phyloP scores from a whole-genome alignment of 2,888 invertebrate species.

The Drosophila parthenogenetica region DNA sequence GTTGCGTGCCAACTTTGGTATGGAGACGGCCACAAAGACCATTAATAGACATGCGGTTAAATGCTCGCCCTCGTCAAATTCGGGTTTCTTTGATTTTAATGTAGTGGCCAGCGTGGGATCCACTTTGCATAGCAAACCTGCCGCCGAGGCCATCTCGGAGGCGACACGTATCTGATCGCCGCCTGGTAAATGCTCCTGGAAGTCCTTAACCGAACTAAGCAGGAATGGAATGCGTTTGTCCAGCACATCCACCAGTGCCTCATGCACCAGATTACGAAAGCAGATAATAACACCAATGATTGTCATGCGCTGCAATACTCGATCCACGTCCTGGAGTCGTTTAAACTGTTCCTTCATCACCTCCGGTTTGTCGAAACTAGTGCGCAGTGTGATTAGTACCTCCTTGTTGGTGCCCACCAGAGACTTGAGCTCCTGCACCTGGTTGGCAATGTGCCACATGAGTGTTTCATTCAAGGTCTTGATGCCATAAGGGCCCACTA shows the following conservation, averaged over 20 bases:
- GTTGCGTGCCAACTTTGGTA: conserved; percentile 96
- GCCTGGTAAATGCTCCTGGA: conserved; percentile 95
- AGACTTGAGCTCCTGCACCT: conserved; percentile 97
- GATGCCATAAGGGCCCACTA: conserved; percentile 99
- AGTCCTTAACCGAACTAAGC: conserved; percentile 96
- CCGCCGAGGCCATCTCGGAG: conserved; percentile 98
- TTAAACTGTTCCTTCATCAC: conserved; percentile 98
- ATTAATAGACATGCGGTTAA: conserved; percentile 96
- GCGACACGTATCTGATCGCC: conserved; percentile 96
- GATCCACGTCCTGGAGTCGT: conserved; percentile 95
- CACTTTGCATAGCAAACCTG: conserved; percentile 96
- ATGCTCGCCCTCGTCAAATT: conserved; percentile 96
- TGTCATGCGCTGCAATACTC: conserved; percentile 97
- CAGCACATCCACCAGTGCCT: conserved; percentile 96
- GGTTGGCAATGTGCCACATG: conserved; percentile 99
- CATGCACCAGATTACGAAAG: conserved; percentile 97
- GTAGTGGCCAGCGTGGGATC: conserved; percentile 97
- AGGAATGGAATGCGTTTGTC: conserved; percentile 98
- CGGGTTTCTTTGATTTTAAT: conserved; percentile 94
- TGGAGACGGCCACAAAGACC: conserved; percentile 99
- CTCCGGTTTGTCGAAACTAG: conserved; percentile 99
- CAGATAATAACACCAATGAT: conserved; percentile 99
- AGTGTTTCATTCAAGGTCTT: conserved; percentile 97
- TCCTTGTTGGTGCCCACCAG: conserved; percentile 97
- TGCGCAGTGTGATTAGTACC: conserved; percentile 93